Evolutionary conservation across 2,113 vertebrate genomes (phyloP), one percentile per base, ranked within the genome.

Genomic region (Amphilophus citrinellus): DNA sequence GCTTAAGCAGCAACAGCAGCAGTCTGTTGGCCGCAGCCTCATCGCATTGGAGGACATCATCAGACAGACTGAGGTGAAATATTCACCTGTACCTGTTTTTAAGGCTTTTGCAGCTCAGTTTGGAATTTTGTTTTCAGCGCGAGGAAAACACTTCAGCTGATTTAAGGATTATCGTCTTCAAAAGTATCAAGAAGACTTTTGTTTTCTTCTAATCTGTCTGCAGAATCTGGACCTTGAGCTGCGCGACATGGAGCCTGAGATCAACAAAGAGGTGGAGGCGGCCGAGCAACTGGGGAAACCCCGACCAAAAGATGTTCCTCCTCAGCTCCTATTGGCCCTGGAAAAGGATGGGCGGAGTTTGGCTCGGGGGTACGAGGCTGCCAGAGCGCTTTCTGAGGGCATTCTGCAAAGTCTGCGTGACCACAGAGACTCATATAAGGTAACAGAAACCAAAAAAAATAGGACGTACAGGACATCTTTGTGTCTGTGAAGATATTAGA

Each of bases 281-380:
- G 97, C 96, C 15, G 93, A 95, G 86, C 81, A 81, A 24, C 95
- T 97, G 32, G 88, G 97, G 82, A 91, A 94, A 90, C 96, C 91
- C 75, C 93, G 88, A 66, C 96, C 95, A 3, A 91, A 92, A 71
- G 96, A 97, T 78, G 97, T 99, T 79, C 98, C 98, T 58, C 91
- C 95, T 24, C 97, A 99, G 87, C 95, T 99, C 15, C 89, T 98
- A 77, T 94, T 95, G 77, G 98, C 98, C 60, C 92, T 99, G 87
- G 97, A 98, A 87, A 99, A 98, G 89, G 98, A 99, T 63, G 94
- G 95, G 86, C 97, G 97, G 90, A 98, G 97, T 92, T 95, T 99
- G 77, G 93, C 96, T 14, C 97, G 97, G 80, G 97, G 97, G 18
- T 96, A 97, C 75, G 93, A 94, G 83, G 97, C 97, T 0, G 96